These are phyloP conservation scores for Triplophysa bombifrons DNA, from an alignment of 2,797 vertebrate species.

Conservation along the genomic window DNA sequence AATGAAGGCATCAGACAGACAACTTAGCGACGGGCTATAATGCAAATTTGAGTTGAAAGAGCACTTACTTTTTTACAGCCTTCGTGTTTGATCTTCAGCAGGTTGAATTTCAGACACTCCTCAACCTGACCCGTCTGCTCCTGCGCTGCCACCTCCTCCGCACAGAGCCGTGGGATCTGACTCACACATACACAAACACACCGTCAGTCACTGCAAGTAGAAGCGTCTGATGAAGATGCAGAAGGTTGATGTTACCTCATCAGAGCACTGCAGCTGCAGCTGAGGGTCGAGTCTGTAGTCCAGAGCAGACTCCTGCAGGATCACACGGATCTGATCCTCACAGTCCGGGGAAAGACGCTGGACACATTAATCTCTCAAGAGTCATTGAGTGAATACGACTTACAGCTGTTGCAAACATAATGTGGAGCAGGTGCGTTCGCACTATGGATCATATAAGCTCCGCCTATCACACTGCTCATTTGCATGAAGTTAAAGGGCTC, in stretches of 20 bases:
- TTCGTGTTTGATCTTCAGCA: conserved; percentile 91
- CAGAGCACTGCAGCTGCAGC: conserved; percentile 92
- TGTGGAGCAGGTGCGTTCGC: background rate
- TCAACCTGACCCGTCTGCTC: conserved; percentile 97
- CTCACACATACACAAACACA: background rate
- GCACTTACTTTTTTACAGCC: conserved; percentile 88
- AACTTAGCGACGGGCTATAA: too few relatives aligned
- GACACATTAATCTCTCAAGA: background rate
- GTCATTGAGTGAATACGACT: background rate
- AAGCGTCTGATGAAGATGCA: background rate
- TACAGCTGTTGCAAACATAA: background rate
- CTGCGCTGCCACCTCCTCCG: conserved; percentile 94
- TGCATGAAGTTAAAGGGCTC: too few relatives aligned
- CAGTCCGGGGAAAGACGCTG: conserved; percentile 96
- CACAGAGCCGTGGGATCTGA: conserved; percentile 89
- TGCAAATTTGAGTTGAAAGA: too few relatives aligned
- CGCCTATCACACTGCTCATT: too few relatives aligned
- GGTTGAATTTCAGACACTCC: conserved; percentile 95
- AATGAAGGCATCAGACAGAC: too few relatives aligned
- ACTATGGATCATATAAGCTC: too few relatives aligned
- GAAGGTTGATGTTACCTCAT: conserved; percentile 81
- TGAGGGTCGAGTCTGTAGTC: conserved; percentile 98
- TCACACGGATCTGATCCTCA: conserved; percentile 93
- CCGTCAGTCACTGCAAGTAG: background rate
- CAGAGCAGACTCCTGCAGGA: conserved; percentile 94